Conservation (phyloP, 1,140 invertebrate species). For the Belonocnema kinseyi region DNA sequence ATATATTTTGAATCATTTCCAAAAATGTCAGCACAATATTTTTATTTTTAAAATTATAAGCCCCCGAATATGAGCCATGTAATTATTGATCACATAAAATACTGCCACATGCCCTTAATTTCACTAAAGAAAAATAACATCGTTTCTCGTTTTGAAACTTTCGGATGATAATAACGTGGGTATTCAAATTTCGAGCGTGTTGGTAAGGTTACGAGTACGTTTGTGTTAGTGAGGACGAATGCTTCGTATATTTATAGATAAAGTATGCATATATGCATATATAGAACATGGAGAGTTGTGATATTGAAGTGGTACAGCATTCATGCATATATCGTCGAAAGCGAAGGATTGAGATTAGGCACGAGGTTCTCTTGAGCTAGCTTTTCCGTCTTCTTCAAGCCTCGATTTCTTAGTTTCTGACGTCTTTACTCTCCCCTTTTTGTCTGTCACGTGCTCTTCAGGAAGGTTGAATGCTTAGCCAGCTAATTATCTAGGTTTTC, state of each 20-base stretch:
- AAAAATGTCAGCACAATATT: no score
- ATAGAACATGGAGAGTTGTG: constrained; percentile 35
- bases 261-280: constrained; percentile 13
- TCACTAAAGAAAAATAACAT: no score
- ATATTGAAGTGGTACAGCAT: constrained; percentile 54
- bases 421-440: constrained; percentile 33
- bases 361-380: constrained; percentile 47
- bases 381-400: constrained; percentile 32
- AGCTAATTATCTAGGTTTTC: constrained; percentile 59
- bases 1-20: no score
- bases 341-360: constrained; percentile 63
- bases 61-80: no score
- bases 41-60: no score
- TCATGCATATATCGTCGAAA: constrained; percentile 50
- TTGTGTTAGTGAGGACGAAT: constrained; percentile 35
- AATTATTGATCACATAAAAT: no score
- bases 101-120: no score
- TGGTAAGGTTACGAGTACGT: constrained; percentile 29
- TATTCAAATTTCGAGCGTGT: constrained; percentile 42
- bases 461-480: constrained; percentile 51
- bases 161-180: constrained; percentile 46
- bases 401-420: constrained; percentile 41
- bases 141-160: constrained; percentile 26
- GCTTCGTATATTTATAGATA: constrained; percentile 25
- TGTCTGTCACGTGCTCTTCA: constrained; percentile 38